Base-by-base conservation (phyloP, 2,113 vertebrate species). In the Delphinus delphis region DNA sequence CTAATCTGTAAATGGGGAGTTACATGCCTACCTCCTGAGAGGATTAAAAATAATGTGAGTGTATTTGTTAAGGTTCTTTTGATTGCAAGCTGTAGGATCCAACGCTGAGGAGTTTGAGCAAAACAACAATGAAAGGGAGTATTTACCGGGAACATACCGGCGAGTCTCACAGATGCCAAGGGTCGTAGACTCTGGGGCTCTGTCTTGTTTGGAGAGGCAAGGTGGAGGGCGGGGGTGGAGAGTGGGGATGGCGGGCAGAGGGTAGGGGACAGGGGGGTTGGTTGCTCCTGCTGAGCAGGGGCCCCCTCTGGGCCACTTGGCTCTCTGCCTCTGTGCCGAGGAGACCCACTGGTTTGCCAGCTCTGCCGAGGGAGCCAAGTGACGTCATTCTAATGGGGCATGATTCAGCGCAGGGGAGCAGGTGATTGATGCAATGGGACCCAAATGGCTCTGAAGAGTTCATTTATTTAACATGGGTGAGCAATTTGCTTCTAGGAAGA, bases 401-500 rank as follows among this genome's bases (percentile, higher is more conserved):
- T 95, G 96, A 96, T 83, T 97, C 95, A 96, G 18, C 2, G 26
- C 80, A 18, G 83, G 93, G 91, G 79, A 83, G 71, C 71, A 67
- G 92, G 95, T 95, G 97, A 98, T 95, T 94, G 96, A 95, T 98
- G 97, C 92, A 96, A 93, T 62, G 77, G 94, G 85, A 89, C 95
- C 96, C 97, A 95, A n/a, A 95, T 90, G 95, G 95, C 96, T 98
- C 91, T 2, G 17, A 88, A 91, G 96, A 97, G 96, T 97, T 98
- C 97, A 98, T 97, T 97, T 97, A 97, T 97, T 95, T 97, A 97
- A 92, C 97, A 93, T 73, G 96, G 93, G 92, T 88, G 96, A 98
- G 83, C 95, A 90, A 20, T 97, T 97, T 97, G 96, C 96, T 97
- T 94, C 96, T 97, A 96, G 97, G 94, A 97, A 97, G 96, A 97